These are phyloP conservation scores for Drosophila equinoxialis DNA, from an alignment of 1,140 invertebrate genomes.

Conservation along the genomic window DNA sequence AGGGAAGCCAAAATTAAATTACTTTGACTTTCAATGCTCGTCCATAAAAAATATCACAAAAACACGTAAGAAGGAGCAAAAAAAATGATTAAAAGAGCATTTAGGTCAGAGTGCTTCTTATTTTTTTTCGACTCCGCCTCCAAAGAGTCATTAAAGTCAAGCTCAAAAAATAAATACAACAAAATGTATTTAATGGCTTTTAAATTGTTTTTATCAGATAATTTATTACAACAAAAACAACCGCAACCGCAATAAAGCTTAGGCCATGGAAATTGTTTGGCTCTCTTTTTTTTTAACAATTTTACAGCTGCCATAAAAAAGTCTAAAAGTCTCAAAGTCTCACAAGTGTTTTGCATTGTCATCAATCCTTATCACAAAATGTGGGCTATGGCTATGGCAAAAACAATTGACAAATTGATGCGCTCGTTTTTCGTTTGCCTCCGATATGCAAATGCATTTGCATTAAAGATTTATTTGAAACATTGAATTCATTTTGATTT, in stretches of 20 bases:
- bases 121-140: constrained; percentile 4
- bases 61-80: background rate
- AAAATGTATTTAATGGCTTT: constrained; percentile 52
- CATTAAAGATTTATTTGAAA: constrained; percentile 11
- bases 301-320: constrained; percentile 44
- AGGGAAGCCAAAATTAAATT: constrained; percentile 58
- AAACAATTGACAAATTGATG: constrained; percentile 56
- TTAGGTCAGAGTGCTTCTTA: constrained; percentile 34
- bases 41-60: constrained; percentile 34
- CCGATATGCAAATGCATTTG: constrained; percentile 47
- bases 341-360: constrained; percentile 47
- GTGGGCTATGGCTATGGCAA: constrained; percentile 31
- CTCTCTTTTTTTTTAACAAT: constrained; percentile 27
- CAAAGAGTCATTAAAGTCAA: constrained; percentile 27
- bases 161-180: constrained; percentile 46
- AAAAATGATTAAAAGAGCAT: constrained; percentile 34
- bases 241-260: constrained; percentile 47
- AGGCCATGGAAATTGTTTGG: constrained; percentile 47
- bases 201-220: constrained; percentile 59
- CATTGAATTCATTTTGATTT: background rate
- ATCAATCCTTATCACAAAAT: constrained; percentile 49
- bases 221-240: constrained; percentile 50
- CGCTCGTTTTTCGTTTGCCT: constrained; percentile 15
- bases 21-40: constrained; percentile 51
- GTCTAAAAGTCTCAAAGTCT: constrained; percentile 44